A percentile compares a stretch with the other conserved stretches of the same genome.
These are phyloP conservation scores for Nymphicus hollandicus DNA, from an alignment of 2,113 vertebrate species.

Conservation along the genomic window DNA sequence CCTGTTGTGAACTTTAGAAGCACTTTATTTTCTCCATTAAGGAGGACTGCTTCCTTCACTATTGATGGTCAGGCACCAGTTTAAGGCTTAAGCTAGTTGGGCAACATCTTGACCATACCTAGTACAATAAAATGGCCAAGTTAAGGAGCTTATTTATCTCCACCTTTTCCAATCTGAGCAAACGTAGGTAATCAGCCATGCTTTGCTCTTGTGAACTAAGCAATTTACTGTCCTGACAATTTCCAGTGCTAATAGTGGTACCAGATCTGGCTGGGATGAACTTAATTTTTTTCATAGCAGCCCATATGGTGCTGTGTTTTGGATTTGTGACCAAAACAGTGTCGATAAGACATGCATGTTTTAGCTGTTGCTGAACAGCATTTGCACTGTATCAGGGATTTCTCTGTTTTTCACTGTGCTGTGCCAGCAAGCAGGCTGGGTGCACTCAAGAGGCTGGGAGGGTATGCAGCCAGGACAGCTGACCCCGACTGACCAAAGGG, in stretches of 20 bases:
- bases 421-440: not conserved
- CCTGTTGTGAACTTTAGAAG: not conserved
- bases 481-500: not conserved
- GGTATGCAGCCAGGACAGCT: not conserved
- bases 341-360: not conserved
- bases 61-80: not conserved
- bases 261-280: not conserved
- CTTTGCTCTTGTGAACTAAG: not conserved
- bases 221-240: not conserved
- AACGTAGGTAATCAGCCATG: not conserved
- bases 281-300: not conserved
- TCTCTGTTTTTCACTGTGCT: not conserved
- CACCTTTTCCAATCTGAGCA: not conserved
- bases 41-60: not conserved
- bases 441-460: not conserved
- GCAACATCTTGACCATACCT: not conserved
- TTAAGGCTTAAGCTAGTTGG: not conserved
- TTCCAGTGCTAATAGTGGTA: not conserved
- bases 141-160: not conserved
- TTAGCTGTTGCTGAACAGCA: not conserved
- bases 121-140: not conserved
- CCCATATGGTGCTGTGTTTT: not conserved
- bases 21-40: not conserved
- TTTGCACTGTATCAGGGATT: not conserved
- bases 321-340: not conserved